Evolutionary conservation across 2,797 vertebrate species (phyloP), one percentile per base, ranked within the genome.

Genomic region (Hydrolagus colliei): DNA sequence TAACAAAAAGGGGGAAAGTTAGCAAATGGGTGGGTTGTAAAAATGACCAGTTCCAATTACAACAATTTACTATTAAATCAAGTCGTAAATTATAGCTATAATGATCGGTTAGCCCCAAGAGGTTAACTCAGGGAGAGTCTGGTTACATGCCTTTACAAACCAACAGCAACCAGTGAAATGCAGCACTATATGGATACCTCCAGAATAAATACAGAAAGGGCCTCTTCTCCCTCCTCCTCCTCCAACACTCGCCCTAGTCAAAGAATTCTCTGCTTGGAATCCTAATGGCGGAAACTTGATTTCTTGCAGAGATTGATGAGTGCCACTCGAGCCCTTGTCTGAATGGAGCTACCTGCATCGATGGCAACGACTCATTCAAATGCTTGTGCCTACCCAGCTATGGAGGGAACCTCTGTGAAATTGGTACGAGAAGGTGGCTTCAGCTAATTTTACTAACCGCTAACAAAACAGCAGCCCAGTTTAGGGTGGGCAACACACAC

Each of bases 341-440:
- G 96, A 99, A 98, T 88, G 97, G 97, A 97, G 97, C 96, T 93
- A 99, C 97, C 94, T 99, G 98, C 94, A 91, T 92, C 91, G 97
- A 98, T 91, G 94, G 92, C 88, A 94, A 93, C 93, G 94, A 96
- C 93, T 94, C 95, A 96, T 98, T 96, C 96, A 96, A 95, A 97
- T 99, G 98, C 96, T 98, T 98, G 95, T 99, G 98, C 95, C 98
- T 98, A 93, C 97, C 98, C 93, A 98, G 97, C 97, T 99, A 99
- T 92, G 95, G 95, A 97, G 97, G 98, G 93, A 91, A 96, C 93
- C 95, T 90, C 92, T 99, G 98, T 94, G 94, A 99, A 93, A 96
- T 96, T 88, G 97, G 97, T 99, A 99, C 88, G 97, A 95, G 94
- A 92, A 88, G 88, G 89, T 88, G 90, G 96, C 96, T 98, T 96